Evolutionary conservation across 2,113 vertebrate species (phyloP).

Genomic region (Toxotes jaculatrix): DNA sequence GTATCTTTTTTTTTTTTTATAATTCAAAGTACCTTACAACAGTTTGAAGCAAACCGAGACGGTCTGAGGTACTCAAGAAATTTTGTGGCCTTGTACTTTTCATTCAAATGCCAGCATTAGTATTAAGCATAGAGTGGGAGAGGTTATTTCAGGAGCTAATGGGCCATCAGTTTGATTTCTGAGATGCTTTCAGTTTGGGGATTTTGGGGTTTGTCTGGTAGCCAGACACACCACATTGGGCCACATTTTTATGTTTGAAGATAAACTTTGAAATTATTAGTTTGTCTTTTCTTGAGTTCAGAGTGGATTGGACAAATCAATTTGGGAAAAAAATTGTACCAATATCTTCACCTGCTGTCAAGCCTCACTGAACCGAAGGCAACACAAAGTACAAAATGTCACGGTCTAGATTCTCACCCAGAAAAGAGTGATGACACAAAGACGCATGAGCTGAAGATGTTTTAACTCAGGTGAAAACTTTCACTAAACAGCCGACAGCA

Average conservation of each 20-base stretch:
- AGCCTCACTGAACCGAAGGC: background rate
- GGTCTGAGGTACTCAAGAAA: no score
- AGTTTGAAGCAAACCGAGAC: no score
- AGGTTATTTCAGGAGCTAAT: background rate
- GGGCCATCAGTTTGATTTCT: background rate
- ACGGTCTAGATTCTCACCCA: background rate
- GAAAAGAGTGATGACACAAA: background rate
- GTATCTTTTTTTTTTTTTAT: no score
- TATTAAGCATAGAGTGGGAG: background rate
- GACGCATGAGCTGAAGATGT: no score
- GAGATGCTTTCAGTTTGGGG: background rate
- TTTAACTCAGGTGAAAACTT: no score
- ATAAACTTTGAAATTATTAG: background rate
- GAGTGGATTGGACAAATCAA: background rate
- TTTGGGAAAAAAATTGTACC: background rate
- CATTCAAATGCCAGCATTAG: background rate
- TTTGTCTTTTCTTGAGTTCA: background rate
- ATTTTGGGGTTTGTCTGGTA: background rate
- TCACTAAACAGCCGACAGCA: no score
- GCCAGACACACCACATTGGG: background rate
- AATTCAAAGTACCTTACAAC: no score
- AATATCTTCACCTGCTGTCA: background rate
- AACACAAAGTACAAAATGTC: background rate
- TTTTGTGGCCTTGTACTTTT: background rate
- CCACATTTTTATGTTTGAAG: constrained; percentile 8